Evolutionary conservation across 2,888 invertebrate genomes (phyloP), one percentile per base, ranked within the genome.

Genomic region (Himalopsyche tibetana): DNA sequence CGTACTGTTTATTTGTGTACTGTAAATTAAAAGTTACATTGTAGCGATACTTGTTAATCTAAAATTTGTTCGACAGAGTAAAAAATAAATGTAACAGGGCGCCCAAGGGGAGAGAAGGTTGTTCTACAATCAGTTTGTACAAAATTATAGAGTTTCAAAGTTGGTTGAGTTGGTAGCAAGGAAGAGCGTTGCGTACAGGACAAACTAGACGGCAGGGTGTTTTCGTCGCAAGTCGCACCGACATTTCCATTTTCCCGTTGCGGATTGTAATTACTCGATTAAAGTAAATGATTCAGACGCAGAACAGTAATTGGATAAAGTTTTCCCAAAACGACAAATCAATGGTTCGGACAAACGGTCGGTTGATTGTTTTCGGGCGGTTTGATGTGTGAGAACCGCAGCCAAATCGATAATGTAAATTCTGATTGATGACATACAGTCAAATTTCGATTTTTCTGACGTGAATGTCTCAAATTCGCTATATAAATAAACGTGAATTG

Each of bases 221-320:
- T 69, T 79, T 82, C 69, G 79, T 40, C 51, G 82, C 83, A 45
- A 82, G 82, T 63, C 63, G 19, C 63, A 63, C 63, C 63, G 63
- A 85, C 83, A 88, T 88, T 86, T 88, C 88, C 88, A 88, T 88
- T 85, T 88, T 88, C 88, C 6, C 28, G 28, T 88, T 88, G 86
- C 84, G 86, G 85, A 88, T 86, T 88, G 88, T 88, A 88, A 88
- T 88, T 86, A 86, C 85, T 86, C 88, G 86, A 86, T 88, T 88
- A 85, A 80, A 85, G 83, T 86, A 83, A 88, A 88, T 84, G 83
- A 83, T 86, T 79, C 74, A 4, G 17, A 42, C 8, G 19, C 45
- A 8, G n/a, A 56, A 38, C 86, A 86, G 86, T 88, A 85, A 88
- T 88, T 88, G 88, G 86, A 84, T 82, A 85, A 88, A 88, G 80